Conservation (phyloP, 2,113 vertebrate species). For the Eulemur macaco region DNA sequence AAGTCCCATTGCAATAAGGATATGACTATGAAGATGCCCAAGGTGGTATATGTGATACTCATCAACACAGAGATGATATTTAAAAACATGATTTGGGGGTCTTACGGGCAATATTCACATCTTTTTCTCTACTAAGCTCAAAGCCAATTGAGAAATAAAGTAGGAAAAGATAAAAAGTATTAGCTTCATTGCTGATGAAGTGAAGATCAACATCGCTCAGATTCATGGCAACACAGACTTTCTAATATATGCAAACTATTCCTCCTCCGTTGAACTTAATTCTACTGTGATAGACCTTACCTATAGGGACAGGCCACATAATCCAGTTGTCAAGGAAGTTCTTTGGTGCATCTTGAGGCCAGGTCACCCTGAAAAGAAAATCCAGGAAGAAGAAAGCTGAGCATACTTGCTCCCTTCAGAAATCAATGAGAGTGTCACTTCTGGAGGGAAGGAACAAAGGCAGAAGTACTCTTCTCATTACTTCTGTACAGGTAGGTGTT, state of each 20-base stretch:
- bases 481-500: background rate
- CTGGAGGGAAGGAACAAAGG: background rate
- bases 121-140: background rate
- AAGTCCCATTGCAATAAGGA: background rate
- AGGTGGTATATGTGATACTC: background rate
- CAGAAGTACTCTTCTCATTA: background rate
- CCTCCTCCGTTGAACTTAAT: background rate
- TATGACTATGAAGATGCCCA: background rate
- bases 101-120: background rate
- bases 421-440: background rate
- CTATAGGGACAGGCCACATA: background rate
- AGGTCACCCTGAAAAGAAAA: background rate
- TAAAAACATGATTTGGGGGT: background rate
- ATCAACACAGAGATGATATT: background rate
- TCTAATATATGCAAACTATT: background rate
- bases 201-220: background rate
- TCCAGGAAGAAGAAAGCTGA: background rate
- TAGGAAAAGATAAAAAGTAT: background rate
- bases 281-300: background rate
- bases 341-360: background rate
- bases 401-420: background rate
- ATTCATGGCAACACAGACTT: background rate
- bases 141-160: background rate
- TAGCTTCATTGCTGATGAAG: background rate
- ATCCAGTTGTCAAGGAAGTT: background rate